Conservation (phyloP, 2,888 invertebrate genomes). For the Cylindroiulus punctatus region DNA sequence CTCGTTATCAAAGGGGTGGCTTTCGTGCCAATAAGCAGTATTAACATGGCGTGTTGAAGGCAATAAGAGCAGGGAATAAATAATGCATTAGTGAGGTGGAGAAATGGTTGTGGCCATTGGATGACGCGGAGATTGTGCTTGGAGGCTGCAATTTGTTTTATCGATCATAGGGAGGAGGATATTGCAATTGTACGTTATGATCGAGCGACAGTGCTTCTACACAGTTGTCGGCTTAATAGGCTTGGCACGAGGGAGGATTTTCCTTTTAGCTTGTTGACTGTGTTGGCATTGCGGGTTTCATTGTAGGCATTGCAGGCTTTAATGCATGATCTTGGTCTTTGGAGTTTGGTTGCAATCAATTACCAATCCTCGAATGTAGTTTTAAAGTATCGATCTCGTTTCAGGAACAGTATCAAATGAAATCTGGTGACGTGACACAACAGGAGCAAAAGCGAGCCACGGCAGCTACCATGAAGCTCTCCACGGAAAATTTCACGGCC, state of each 20-base stretch:
- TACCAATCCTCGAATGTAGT: too few relatives aligned
- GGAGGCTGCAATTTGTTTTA: constrained; percentile 6
- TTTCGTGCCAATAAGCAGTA: neutral
- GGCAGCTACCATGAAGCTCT: constrained; percentile 83
- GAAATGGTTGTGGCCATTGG: neutral
- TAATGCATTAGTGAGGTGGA: neutral
- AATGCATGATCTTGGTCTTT: too few relatives aligned
- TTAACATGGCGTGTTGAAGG: neutral
- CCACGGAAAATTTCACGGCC: constrained; percentile 85
- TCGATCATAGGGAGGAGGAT: constrained; percentile 33
- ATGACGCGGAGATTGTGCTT: neutral
- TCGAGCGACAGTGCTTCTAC: neutral
- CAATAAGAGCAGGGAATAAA: neutral
- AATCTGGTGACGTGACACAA: constrained; percentile 84
- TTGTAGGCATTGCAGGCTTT: too few relatives aligned
- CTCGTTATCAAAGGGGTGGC: neutral
- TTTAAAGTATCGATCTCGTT: neutral
- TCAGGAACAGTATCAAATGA: constrained; percentile 84
- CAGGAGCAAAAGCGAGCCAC: constrained; percentile 87
- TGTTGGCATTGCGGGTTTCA: neutral
- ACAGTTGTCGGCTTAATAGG: neutral
- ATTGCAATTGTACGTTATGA: neutral
- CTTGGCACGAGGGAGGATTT: neutral
- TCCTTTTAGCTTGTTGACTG: neutral
- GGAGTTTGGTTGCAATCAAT: too few relatives aligned